Percentiles rank a stretch among this genome's conserved stretches.
Conservation (phyloP, 2,113 vertebrate species). For the Sylvietta virens region DNA sequence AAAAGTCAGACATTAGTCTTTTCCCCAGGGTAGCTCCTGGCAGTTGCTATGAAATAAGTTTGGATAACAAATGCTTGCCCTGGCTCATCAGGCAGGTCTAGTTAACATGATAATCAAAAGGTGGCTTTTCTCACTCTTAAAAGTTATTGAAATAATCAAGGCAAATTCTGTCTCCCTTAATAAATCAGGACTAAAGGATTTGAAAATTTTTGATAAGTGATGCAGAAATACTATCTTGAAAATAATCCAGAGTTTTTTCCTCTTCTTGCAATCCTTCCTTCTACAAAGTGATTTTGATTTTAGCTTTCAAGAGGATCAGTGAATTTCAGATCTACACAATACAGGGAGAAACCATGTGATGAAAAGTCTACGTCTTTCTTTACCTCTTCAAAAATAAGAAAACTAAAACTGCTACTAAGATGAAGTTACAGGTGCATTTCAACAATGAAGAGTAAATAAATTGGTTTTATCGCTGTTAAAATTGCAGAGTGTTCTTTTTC, state of each 20-base stretch:
- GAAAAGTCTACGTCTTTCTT: background rate
- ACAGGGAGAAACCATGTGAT: background rate
- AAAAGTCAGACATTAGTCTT: background rate
- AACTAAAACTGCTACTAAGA: background rate
- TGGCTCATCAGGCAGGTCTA: background rate
- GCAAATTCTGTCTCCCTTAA: background rate
- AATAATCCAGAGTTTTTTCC: background rate
- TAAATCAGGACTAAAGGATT: background rate
- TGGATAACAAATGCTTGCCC: background rate
- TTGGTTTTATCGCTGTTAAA: background rate
- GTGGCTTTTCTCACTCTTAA: background rate
- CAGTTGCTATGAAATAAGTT: background rate
- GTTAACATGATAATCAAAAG: background rate
- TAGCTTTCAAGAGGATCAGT: background rate
- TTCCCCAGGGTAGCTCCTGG: background rate
- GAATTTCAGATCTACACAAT: background rate
- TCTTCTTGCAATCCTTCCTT: background rate
- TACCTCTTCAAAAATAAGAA: background rate
- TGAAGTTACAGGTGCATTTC: background rate
- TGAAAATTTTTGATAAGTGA: background rate
- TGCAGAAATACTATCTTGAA: background rate
- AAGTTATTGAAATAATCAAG: background rate
- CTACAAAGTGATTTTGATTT: background rate
- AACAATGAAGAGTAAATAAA: slow-evolving; percentile 3
- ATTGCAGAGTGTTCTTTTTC: background rate